Conservation (phyloP, 2,113 vertebrate genomes). For the Stegostoma tigrinum region DNA sequence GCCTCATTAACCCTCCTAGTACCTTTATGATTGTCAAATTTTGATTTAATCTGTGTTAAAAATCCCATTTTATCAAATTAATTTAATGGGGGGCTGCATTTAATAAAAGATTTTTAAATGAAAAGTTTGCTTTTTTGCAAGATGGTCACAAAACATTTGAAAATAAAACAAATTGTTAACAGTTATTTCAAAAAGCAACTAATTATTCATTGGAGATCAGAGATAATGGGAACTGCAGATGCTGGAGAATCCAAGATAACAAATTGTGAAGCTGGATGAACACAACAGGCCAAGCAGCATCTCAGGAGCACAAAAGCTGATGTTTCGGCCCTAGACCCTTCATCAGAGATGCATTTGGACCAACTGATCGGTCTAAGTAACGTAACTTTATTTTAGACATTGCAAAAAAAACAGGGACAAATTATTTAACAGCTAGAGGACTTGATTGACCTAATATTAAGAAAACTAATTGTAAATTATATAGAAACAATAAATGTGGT, state of each 20-base stretch:
- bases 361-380: not conserved
- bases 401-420: not conserved
- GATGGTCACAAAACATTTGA: not conserved
- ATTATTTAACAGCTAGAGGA: not conserved
- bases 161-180: not conserved
- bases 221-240: too few relatives aligned
- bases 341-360: not conserved
- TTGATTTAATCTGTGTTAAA: not conserved
- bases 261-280: too few relatives aligned
- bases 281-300: too few relatives aligned
- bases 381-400: not conserved
- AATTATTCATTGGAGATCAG: too few relatives aligned
- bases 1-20: too few relatives aligned
- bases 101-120: too few relatives aligned
- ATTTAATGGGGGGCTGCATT: not conserved
- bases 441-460: not conserved
- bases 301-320: too few relatives aligned
- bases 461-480: not conserved
- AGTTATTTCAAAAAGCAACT: not conserved
- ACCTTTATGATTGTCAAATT: not conserved
- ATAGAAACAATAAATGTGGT: not conserved
- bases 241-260: too few relatives aligned
- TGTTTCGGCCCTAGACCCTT: too few relatives aligned
- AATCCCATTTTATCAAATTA: not conserved
- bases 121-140: not conserved